Base-by-base conservation (phyloP, 2,888 invertebrate species). In the Odontocolon sp. region DNA sequence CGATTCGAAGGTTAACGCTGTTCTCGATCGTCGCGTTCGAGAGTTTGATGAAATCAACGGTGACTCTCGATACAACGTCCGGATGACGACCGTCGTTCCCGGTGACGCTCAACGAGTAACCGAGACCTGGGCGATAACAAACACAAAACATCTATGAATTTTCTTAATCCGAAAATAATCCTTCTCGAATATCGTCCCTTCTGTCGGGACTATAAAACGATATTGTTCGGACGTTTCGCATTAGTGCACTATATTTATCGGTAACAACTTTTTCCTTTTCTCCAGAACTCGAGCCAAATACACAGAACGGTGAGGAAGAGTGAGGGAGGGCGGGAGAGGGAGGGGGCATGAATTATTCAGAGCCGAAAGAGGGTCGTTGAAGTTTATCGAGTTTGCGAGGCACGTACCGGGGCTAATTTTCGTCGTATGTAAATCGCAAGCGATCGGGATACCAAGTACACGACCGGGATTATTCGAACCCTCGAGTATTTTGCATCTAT, bases 11-110 rank as follows among this genome's bases (percentile, higher is more conserved):
- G 0, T 96, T 95, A 0, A 97, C 92, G 6, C 96, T 96, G 88
- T 97, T 96, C 66, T 95, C 95, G 2, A 98, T 93, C 0, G 97
- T 97, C 9, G 91, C 90, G 87, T 97, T 97, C 81, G 95, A 94
- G 87, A 97, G 96, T 2, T 93, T 92, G 59, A 95, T 92, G 86
- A 97, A 97, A 87, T 96, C 95, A 0, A 98, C 94, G 3, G 95
- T 95, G 2, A 97, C 95, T 4, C 95, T 95, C 0, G 98, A 98
- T n/a, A 94, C 91, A 0, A 98, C 98, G 90, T 96, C 95, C 68
- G 93, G 92, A 87, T 97, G 97, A 81, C 94, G 94, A 0, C 98
- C 98, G 90, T 99, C 99, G 88, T 96, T 97, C 0, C 98, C 98
- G 5, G 95, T 94, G 0, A 98, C 94, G 28, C 94, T 95, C 83